Percentiles rank a stretch among this genome's conserved stretches.
phyloP scores from a whole-genome alignment of 2,113 vertebrate genomes.

The Scalopus aquaticus region DNA sequence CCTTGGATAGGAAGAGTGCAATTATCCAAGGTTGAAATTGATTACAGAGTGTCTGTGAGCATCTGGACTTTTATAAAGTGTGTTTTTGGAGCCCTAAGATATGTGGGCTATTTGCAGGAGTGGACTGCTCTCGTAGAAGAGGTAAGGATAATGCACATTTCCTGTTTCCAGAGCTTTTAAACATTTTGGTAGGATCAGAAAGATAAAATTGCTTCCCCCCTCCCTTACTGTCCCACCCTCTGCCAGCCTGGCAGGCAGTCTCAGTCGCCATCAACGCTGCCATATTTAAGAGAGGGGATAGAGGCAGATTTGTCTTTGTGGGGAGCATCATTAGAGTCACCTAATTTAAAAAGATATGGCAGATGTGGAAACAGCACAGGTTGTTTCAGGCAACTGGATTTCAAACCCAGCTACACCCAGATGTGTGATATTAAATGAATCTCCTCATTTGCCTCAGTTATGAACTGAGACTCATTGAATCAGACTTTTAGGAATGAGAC shows the following conservation, averaged over 20 bases:
- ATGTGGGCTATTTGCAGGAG: background rate
- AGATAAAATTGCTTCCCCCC: background rate
- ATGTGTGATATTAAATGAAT: background rate
- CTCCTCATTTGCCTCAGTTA: background rate
- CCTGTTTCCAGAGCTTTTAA: background rate
- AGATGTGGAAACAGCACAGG: background rate
- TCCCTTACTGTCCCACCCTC: too few species aligned
- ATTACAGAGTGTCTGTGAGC: conserved; percentile 60
- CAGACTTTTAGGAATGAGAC: background rate
- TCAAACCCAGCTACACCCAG: background rate
- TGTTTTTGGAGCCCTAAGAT: conserved; percentile 49
- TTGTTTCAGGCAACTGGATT: background rate
- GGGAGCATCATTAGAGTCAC: background rate
- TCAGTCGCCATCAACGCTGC: background rate
- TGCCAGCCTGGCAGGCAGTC: background rate
- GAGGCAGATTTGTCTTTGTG: background rate
- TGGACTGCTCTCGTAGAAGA: background rate
- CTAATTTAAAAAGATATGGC: background rate
- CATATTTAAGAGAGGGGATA: background rate
- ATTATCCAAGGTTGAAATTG: conserved; percentile 67
- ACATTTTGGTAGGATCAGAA: background rate
- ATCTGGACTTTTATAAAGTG: conserved; percentile 65
- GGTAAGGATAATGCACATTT: background rate
- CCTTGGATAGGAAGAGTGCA: conserved; percentile 67
- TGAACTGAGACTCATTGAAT: background rate